Conservation (phyloP, 1,140 invertebrate genomes). For the Pararge aegeria region DNA sequence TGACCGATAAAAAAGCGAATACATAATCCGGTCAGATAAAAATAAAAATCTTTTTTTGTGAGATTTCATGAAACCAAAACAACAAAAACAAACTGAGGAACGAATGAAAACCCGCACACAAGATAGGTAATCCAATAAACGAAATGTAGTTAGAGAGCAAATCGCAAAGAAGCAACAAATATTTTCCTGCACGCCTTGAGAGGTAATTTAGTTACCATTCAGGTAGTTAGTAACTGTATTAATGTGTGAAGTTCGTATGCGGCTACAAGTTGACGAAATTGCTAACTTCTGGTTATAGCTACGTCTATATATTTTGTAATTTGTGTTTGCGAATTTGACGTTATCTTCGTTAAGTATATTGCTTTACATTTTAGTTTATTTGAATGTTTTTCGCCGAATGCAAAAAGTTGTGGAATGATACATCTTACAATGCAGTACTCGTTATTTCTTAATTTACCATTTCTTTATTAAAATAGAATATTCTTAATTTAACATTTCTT, state of each 20-base stretch:
- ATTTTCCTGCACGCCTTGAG: slow-evolving; percentile 16
- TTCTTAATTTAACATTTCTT: too few species aligned
- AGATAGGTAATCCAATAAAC: slow-evolving; percentile 1
- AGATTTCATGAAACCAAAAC: background rate
- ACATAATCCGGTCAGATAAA: background rate
- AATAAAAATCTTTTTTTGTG: background rate
- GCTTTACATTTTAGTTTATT: background rate
- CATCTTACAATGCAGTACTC: too few species aligned
- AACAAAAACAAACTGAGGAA: background rate
- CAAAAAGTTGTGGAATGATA: too few species aligned
- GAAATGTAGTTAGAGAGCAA: slow-evolving; percentile 21
- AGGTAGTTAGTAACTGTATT: slow-evolving; percentile 30
- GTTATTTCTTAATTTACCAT: too few species aligned
- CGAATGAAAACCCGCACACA: slow-evolving; percentile 6
- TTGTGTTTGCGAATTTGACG: background rate
- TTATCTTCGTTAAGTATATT: background rate
- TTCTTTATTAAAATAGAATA: too few species aligned
- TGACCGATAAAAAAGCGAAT: too few species aligned
- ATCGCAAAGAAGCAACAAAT: slow-evolving; percentile 24
- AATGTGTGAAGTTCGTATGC: slow-evolving; percentile 22
- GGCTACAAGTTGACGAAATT: slow-evolving; percentile 15
- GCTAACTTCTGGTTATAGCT: slow-evolving; percentile 1
- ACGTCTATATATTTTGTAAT: background rate
- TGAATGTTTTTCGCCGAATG: too few species aligned
- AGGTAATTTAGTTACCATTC: slow-evolving; percentile 30